Percentiles rank a stretch among this genome's conserved stretches.
Conservation (phyloP, 2,113 vertebrate species). For the Trochalopteron elliotii region DNA sequence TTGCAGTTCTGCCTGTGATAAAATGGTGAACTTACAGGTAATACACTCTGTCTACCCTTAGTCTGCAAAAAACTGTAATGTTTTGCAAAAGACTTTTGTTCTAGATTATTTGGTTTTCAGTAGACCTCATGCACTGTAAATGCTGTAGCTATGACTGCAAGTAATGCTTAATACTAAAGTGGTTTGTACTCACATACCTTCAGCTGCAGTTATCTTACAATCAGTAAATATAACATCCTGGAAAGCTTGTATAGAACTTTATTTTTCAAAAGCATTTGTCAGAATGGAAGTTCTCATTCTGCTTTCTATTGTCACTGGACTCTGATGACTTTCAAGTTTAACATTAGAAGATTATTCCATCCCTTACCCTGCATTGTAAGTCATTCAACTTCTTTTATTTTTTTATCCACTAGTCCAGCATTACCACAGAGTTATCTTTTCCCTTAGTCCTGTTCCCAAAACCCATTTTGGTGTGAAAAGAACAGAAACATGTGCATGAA, state of each 20-base stretch:
- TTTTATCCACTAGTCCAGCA: background rate
- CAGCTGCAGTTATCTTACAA: background rate
- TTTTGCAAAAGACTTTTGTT: background rate
- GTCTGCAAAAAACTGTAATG: background rate
- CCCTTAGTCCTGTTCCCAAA: background rate
- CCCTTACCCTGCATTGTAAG: background rate
- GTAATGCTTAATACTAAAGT: background rate
- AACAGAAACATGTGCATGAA: background rate
- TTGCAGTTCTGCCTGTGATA: background rate
- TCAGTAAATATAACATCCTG: background rate
- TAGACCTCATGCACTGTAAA: background rate
- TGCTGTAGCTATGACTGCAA: background rate
- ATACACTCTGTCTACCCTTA: background rate
- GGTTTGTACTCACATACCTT: background rate
- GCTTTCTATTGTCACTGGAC: background rate
- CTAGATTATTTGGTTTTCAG: background rate
- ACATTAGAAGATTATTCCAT: background rate
- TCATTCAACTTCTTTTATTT: background rate
- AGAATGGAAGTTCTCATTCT: background rate
- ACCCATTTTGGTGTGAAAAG: background rate
- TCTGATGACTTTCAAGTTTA: background rate
- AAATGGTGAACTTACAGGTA: background rate
- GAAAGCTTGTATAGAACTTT: background rate
- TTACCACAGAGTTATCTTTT: background rate
- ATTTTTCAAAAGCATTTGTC: background rate